Conservation (phyloP, 2,888 invertebrate genomes). For the Erebia epiphron region DNA sequence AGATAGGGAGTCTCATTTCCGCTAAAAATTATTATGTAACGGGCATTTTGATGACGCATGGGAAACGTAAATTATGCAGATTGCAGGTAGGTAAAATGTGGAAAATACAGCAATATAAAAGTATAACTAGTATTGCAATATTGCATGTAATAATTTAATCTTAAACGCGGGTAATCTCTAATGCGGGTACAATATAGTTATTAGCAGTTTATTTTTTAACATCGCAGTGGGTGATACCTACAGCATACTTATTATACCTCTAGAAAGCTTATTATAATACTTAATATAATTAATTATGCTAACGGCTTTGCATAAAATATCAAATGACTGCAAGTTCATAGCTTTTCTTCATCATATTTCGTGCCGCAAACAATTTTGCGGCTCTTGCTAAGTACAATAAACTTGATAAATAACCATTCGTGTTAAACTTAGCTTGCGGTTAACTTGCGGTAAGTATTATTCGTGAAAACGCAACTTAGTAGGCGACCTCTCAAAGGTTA, state of each 20-base stretch:
- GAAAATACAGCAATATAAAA: neutral
- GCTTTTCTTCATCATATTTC: slow-evolving; percentile 30
- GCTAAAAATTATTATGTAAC: slow-evolving; percentile 14
- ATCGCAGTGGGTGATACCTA: too few relatives aligned
- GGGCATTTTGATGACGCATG: slow-evolving; percentile 9
- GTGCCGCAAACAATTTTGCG: slow-evolving; percentile 47
- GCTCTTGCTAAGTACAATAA: slow-evolving; percentile 43
- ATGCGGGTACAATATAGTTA: neutral
- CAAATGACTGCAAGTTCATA: slow-evolving; percentile 18
- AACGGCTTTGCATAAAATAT: slow-evolving; percentile 15
- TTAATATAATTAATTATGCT: neutral
- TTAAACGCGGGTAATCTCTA: too few relatives aligned
- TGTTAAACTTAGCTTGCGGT: slow-evolving; percentile 38
- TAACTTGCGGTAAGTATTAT: slow-evolving; percentile 40
- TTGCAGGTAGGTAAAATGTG: neutral
- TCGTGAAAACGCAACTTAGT: slow-evolving; percentile 47
- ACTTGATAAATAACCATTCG: slow-evolving; percentile 48
- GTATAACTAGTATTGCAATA: neutral
- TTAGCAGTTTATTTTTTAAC: neutral
- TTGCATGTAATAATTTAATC: neutral
- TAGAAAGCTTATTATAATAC: neutral
- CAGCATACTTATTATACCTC: too few relatives aligned
- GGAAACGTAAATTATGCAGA: neutral
- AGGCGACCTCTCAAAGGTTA: slow-evolving; percentile 53
- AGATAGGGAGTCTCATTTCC: slow-evolving; percentile 15